Base-by-base conservation (phyloP, 2,113 vertebrate species). In the Paralichthys olivaceus region DNA sequence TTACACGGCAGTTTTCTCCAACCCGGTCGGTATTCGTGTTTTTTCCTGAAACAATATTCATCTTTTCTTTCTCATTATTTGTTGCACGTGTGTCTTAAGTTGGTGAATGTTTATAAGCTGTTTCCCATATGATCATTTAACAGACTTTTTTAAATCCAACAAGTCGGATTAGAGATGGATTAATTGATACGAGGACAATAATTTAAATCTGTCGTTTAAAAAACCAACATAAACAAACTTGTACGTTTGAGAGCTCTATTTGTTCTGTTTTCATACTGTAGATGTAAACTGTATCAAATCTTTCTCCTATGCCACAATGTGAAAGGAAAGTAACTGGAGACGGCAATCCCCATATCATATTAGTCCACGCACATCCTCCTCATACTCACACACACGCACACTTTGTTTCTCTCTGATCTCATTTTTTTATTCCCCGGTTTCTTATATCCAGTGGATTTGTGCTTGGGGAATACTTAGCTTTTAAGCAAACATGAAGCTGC, bases 351-450 rank as follows among this genome's bases (percentile, higher is more conserved):
- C 15, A 17, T 47, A 47, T 17, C 43, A 47, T 15, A 47, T 47
- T 47, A 47, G 15, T 47, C 15, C 43, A 47, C 4, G 17, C 43
- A 4, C 40, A 47, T 47, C 43, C 4, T 47, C 49, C 49, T 22
- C 19, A n/a, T n/a, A n/a, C n/a, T n/a, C 53, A 84, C 85, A 72
- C 85, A 76, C 69, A 75, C 84, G 60, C 77, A 80, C 69, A 53
- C 78, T 60, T 71, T 13, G 37, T 80, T 87, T 84, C 75, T 65
- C 77, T 88, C 84, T 43, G n/a, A 86, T 83, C 72, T 57, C 29
- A 69, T 80, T 83, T 83, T 77, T 45, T 75, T 47, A 68, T 63
- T 83, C 66, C 55, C 61, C 45, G 23, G n/a, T 75, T 73, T 71
- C 45, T 69, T 72, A 61, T 58, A 60, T 80, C 57, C 69, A 51